Evolutionary conservation across 2,888 invertebrate species (phyloP), one percentile per base, ranked within the genome.

Genomic region (Synergus umbraculus): DNA sequence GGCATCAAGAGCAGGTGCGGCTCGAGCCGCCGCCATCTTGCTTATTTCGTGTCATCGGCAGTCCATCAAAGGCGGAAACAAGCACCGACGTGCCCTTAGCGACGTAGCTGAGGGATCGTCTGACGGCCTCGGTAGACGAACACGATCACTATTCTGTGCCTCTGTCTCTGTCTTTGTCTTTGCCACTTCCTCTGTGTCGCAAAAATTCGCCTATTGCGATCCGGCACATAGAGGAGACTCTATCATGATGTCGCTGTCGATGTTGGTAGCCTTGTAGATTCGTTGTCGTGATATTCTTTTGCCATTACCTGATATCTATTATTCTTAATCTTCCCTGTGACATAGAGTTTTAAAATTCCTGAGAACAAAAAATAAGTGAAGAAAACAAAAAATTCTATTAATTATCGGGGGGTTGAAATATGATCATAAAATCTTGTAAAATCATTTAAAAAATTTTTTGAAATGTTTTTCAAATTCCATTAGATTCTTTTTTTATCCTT

Each of bases 1-100:
- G 91, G 95, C 96, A 90, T 97, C 97, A 92, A 95, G 97, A 94
- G 96, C 97, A 97, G 97, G 97, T 97, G 97, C 97, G 95, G 97
- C 97, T 93, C 96, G 97, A 93, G 95, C 96, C 94, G 97, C 97
- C 94, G 97, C 97, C 96, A 97, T 97, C 96, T 97, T 97, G 96
- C 96, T 97, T 94, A 96, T 97, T 95, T 97, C 97, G 95, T 96
- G 96, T 94, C 96, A 96, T 94, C 95, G 96, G 86, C 92, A 91
- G 87, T 89, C 89, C 81, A 88, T 88, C 86, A 88, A 88, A 84
- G 87, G 87, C 84, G 89, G 87, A 82, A 90, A 89, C 88, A 92
- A 90, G 88, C 92, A 92, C 84, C 91, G 91, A 85, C 90, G 91
- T 87, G 90, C 92, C 88, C 92, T 92, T 90, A 91, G 91, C 88